These are phyloP conservation scores for Lampris incognitus DNA, from an alignment of 2,113 vertebrate genomes.

Conservation along the genomic window DNA sequence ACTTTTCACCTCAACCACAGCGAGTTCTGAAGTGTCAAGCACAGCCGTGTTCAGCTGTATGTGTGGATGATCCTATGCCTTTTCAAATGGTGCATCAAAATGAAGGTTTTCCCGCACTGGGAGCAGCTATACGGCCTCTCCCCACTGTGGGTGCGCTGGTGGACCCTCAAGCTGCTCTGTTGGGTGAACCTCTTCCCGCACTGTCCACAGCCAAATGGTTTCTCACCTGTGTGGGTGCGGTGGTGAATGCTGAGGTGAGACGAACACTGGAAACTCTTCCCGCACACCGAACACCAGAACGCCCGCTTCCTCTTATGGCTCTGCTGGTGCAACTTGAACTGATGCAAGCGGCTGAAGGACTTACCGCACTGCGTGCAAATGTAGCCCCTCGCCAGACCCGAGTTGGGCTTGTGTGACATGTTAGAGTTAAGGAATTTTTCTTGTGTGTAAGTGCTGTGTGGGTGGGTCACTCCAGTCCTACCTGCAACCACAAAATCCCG, in stretches of 20 bases:
- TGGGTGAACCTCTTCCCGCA: conserved; percentile 81
- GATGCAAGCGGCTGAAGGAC: conserved; percentile 68
- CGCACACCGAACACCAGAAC: conserved; percentile 77
- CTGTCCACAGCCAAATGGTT: conserved; percentile 73
- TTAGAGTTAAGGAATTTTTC: conserved; percentile 23
- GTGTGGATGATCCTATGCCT: conserved; percentile 75
- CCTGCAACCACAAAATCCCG: conserved; percentile 17
- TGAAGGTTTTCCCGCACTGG: conserved; percentile 79
- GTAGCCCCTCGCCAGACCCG: conserved; percentile 44
- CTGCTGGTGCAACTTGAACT: conserved; percentile 79
- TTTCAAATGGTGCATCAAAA: conserved; percentile 79
- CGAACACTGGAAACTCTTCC: conserved; percentile 78
- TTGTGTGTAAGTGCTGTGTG: conserved; percentile 35
- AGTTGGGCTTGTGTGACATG: conserved; percentile 20
- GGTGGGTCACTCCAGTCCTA: not conserved
- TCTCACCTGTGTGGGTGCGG: conserved; percentile 80
- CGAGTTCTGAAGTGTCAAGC: not conserved
- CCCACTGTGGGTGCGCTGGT: conserved; percentile 81
- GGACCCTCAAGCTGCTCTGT: conserved; percentile 80
- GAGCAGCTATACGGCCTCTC: conserved; percentile 79
- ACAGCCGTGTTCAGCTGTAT: conserved; percentile 54
- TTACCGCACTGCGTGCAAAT: conserved; percentile 74
- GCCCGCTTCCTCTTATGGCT: conserved; percentile 75
- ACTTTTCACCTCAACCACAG: too few relatives aligned
- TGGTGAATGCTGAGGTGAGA: conserved; percentile 79